Evolutionary conservation across 2,888 invertebrate genomes (phyloP).

Genomic region (Penaeus monodon): DNA sequence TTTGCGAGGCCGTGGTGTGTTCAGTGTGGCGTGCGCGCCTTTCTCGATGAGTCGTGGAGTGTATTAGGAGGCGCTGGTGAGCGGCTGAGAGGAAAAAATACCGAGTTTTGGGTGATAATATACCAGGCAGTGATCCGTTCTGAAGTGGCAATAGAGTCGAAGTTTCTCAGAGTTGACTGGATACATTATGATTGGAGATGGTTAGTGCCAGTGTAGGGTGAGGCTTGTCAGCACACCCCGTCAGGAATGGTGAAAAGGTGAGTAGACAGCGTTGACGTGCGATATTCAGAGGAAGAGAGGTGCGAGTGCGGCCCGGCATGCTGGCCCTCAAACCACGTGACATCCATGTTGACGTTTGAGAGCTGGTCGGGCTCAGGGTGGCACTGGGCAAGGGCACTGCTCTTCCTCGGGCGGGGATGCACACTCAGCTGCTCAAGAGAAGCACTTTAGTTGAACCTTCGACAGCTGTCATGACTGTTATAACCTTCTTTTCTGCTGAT

Average conservation of each 20-base stretch:
- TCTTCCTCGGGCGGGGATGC: too few relatives aligned
- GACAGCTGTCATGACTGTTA: too few relatives aligned
- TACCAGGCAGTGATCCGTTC: conserved; percentile 30
- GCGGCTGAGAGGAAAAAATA: conserved; percentile 4
- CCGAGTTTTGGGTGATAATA: conserved; percentile 26
- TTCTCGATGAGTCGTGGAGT: too few relatives aligned
- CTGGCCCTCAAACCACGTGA: not conserved
- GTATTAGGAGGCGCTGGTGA: too few relatives aligned
- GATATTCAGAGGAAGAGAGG: conserved; percentile 3
- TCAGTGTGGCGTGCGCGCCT: too few relatives aligned
- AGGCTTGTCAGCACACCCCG: conserved; percentile 38
- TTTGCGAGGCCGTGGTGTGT: not conserved
- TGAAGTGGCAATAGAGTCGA: not conserved
- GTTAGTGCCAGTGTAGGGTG: conserved; percentile 42
- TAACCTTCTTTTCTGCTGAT: too few relatives aligned
- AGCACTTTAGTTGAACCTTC: too few relatives aligned
- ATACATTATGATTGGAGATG: conserved; percentile 50
- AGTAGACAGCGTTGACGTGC: conserved; percentile 14
- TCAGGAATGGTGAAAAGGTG: conserved; percentile 51
- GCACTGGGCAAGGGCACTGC: too few relatives aligned
- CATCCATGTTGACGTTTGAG: too few relatives aligned
- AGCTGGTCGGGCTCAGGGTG: too few relatives aligned
- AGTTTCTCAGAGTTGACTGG: conserved; percentile 30
- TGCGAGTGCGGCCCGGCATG: conserved; percentile 16
- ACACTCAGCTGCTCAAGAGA: too few relatives aligned